phyloP scores from a whole-genome alignment of 2,113 vertebrate genomes.

The Cathartes aura region DNA sequence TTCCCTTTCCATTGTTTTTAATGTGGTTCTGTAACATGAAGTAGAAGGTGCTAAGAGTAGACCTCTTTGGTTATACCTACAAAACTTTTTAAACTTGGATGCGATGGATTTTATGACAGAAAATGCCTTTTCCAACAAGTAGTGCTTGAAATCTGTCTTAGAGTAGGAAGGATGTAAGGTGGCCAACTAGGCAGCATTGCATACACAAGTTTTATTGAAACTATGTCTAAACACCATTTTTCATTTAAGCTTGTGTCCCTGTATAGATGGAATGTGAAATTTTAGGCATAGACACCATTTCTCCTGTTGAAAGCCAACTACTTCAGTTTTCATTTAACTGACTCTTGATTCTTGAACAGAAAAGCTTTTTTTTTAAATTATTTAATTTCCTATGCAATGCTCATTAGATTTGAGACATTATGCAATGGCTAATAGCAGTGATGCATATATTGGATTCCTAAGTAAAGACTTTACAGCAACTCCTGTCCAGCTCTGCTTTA shows the following conservation, averaged over 20 bases:
- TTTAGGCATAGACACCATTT: neutral
- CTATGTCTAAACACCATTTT: neutral
- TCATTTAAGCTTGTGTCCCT: neutral
- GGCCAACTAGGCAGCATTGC: neutral
- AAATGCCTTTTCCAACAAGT: neutral
- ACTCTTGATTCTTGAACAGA: neutral
- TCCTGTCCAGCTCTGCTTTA: neutral
- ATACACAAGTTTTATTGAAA: neutral
- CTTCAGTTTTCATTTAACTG: neutral
- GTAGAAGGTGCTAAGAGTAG: neutral
- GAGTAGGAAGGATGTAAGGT: neutral
- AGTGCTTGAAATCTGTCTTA: neutral
- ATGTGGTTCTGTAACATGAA: neutral
- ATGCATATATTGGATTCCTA: neutral
- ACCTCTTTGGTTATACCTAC: neutral
- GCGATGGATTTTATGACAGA: neutral
- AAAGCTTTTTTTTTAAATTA: neutral
- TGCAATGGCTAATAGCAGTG: constrained; percentile 48
- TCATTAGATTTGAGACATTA: constrained; percentile 46
- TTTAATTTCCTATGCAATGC: constrained; percentile 63
- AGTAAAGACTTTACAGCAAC: neutral
- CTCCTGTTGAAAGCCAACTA: neutral
- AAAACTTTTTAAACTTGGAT: neutral
- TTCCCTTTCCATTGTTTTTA: neutral
- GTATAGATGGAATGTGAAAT: neutral